phyloP scores from a whole-genome alignment of 2,888 invertebrate genomes.

The Anoncus sp. region DNA sequence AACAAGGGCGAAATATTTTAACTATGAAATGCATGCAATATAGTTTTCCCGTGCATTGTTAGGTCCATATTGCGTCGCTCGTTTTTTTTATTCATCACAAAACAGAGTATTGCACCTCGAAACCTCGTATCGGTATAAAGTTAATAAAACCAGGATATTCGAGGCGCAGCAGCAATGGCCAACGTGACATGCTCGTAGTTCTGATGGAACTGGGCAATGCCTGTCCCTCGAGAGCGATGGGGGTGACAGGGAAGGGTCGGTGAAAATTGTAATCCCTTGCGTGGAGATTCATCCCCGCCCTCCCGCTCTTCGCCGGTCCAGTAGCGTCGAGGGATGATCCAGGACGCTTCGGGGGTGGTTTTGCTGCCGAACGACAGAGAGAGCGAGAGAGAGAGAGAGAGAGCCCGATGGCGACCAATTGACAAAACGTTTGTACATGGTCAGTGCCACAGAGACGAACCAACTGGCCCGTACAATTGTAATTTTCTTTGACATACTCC shows the following conservation, averaged over 20 bases:
- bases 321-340: conserved; percentile 43
- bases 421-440: conserved; percentile 70
- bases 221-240: conserved; percentile 46
- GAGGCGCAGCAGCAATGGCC: conserved; percentile 68
- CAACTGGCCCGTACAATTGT: conserved; percentile 72
- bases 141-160: conserved; percentile 22
- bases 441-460: conserved; percentile 67
- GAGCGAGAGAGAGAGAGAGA: conserved; percentile 68
- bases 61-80: neutral
- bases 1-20: neutral
- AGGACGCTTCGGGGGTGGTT: conserved; percentile 48
- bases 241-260: conserved; percentile 62
- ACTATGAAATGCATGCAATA: conserved; percentile 4
- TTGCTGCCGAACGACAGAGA: conserved; percentile 67
- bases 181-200: conserved; percentile 58
- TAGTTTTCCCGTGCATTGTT: neutral
- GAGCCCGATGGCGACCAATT: conserved; percentile 73
- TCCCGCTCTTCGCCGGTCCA: conserved; percentile 22
- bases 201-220: conserved; percentile 76
- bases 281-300: conserved; percentile 56
- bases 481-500: conserved; percentile 53
- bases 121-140: conserved; percentile 29
- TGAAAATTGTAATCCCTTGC: conserved; percentile 62
- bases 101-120: conserved; percentile 6
- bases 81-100: neutral